phyloP scores from a whole-genome alignment of 2,113 vertebrate genomes.

The Daboia siamensis region DNA sequence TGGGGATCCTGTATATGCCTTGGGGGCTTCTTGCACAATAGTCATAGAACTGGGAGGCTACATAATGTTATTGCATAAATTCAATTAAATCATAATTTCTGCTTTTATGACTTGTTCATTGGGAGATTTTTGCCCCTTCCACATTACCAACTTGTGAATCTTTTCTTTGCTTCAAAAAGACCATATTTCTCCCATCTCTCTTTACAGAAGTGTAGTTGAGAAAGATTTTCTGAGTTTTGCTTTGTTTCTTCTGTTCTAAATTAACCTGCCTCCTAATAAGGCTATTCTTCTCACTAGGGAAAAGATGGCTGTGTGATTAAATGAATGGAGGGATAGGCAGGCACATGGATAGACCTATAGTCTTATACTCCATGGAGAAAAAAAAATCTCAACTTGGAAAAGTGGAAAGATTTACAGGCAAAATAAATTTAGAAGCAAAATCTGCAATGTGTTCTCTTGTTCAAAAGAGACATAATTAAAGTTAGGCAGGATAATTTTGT shows the following conservation, averaged over 20 bases:
- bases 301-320: not conserved
- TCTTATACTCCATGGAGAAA: not conserved
- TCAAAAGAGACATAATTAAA: not conserved
- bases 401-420: not conserved
- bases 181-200: not conserved
- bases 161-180: not conserved
- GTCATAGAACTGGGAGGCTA: not conserved
- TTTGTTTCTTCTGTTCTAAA: not conserved
- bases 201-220: not conserved
- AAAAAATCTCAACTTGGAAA: not conserved
- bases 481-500: not conserved
- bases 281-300: not conserved
- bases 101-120: not conserved
- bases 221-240: not conserved
- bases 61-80: not conserved
- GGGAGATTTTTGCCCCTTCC: not conserved
- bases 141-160: not conserved
- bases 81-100: not conserved
- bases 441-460: not conserved
- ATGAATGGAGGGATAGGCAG: not conserved
- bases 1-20: not conserved
- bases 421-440: not conserved
- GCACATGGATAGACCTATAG: not conserved
- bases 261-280: not conserved
- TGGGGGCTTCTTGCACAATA: not conserved